Evolutionary conservation across 1,140 invertebrate species (phyloP), one percentile per base, ranked within the genome.

Genomic region (Cotesia typhae): DNA sequence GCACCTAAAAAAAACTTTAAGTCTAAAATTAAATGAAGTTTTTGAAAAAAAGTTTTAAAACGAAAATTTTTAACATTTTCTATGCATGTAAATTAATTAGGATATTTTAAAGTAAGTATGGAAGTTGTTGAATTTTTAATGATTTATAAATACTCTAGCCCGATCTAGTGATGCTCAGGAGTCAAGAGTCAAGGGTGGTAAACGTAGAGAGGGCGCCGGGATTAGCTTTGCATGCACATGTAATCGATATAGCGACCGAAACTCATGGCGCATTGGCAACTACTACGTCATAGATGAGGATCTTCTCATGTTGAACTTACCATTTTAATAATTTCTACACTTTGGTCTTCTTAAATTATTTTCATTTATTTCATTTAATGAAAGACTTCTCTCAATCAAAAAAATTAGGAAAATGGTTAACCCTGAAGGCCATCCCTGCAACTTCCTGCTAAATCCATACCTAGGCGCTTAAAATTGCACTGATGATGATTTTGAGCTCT

Each of bases 181-280:
- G 28, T 28, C 28, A 28, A 28, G 28, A 81, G 82, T 85, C 83
- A 84, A 85, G 83, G 83, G 83, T 82, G 80, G 77, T 80, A 81
- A 83, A 82, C 80, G 28, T 28, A 28, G 77, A 79, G 77, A 79
- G 82, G 82, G 81, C 82, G 79, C 82, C 83, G 74, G 74, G 74
- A 67, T 74, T 76, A 72, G 71, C 75, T 70, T 38, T 14, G 63
- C 41, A 37, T 36, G 63, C 77, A 74, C 75, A 74, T 71, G 80
- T 81, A 84, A 85, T 85, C 84, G 82, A 85, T 85, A 83, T 83
- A 84, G 81, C 82, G 75, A 82, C 82, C 83, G 81, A 84, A 84
- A 82, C 84, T 84, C 83, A 84, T 79, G 82, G 82, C 82, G 82
- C 82, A 81, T 78, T 78, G 61, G 66, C 66, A 67, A 67, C 66